Percentiles rank a stretch among this genome's conserved stretches.
phyloP scores from a whole-genome alignment of 2,113 vertebrate species.

The Amblyornis subalaris region DNA sequence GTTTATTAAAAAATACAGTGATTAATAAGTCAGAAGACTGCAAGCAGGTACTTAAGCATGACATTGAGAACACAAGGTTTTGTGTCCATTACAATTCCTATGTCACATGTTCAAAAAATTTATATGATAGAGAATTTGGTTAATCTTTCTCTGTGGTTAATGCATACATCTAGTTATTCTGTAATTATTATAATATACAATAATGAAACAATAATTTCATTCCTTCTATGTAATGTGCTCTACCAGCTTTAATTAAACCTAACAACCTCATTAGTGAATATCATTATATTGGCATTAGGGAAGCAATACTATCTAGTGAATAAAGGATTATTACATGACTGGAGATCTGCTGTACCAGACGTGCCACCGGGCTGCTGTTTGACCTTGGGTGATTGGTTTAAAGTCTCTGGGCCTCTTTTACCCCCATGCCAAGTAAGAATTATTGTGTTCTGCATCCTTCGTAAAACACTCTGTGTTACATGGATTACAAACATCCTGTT shows the following conservation, averaged over 20 bases:
- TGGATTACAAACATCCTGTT: neutral
- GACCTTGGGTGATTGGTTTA: neutral
- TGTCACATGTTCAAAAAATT: neutral
- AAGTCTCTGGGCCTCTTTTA: neutral
- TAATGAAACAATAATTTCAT: slow-evolving; percentile 56
- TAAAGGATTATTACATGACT: neutral
- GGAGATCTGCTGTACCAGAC: neutral
- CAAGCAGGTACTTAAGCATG: neutral
- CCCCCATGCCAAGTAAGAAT: neutral
- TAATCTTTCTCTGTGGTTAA: neutral
- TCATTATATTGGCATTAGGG: slow-evolving; percentile 32
- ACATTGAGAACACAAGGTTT: neutral
- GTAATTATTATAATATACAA: slow-evolving; percentile 38
- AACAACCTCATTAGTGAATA: slow-evolving; percentile 44
- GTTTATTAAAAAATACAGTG: neutral
- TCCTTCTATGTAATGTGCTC: neutral
- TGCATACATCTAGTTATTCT: neutral
- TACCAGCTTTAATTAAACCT: slow-evolving; percentile 51
- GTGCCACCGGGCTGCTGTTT: neutral
- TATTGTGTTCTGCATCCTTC: neutral
- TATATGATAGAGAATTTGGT: neutral
- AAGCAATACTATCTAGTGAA: neutral
- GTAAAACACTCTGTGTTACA: neutral
- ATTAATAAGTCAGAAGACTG: neutral
- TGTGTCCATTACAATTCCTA: neutral